These are phyloP conservation scores for Melanargia galathea DNA, from an alignment of 2,888 invertebrate species.

Conservation along the genomic window DNA sequence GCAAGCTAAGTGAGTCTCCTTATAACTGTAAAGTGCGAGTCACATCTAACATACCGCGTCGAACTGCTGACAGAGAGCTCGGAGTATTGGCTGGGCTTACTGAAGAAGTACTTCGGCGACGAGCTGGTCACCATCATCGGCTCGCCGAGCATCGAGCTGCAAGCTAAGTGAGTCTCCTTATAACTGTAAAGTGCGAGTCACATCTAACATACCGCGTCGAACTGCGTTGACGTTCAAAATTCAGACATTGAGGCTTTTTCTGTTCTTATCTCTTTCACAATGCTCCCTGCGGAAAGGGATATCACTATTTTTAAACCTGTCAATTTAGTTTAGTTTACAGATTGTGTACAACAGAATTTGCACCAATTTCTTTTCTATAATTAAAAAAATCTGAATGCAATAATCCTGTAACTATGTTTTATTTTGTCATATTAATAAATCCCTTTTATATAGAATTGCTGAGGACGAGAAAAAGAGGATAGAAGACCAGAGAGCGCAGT, in stretches of 20 bases:
- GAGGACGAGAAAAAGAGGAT: conserved; percentile 88
- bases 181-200: no score
- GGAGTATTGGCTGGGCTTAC: conserved; percentile 87
- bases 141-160: conserved; percentile 74
- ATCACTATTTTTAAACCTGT: no score
- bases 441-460: conserved; percentile 80
- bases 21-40: no score
- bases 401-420: background rate
- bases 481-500: conserved; percentile 82
- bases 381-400: background rate
- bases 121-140: conserved; percentile 84
- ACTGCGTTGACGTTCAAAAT: conserved; percentile 69
- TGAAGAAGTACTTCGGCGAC: conserved; percentile 86
- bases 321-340: no score
- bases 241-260: no score
- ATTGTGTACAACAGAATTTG: no score
- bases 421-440: background rate
- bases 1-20: conserved; percentile 60
- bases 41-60: no score
- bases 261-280: no score
- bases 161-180: conserved; percentile 56
- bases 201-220: no score
- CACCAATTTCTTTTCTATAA: no score
- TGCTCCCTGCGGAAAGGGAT: no score
- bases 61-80: conserved; percentile 83